Percentiles rank a stretch among this genome's conserved stretches.
Evolutionary conservation across 2,797 vertebrate species (phyloP).

Genomic region (Hirundo rustica): DNA sequence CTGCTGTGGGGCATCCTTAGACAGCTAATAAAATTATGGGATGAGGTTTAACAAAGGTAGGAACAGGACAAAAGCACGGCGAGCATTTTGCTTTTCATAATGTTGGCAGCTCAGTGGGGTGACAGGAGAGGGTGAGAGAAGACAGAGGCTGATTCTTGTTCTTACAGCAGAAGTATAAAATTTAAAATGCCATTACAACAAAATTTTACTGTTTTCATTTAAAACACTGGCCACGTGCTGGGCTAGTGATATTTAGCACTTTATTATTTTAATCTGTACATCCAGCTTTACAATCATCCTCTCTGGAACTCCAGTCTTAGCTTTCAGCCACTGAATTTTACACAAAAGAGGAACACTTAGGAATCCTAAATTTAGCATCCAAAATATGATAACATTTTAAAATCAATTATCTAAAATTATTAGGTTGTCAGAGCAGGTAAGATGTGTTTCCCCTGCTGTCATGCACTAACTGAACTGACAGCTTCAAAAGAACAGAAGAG

Average conservation of each 20-base stretch:
- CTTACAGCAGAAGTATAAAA: not conserved
- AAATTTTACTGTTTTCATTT: slow-evolving; percentile 15
- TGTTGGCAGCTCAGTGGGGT: not conserved
- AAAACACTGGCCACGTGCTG: not conserved
- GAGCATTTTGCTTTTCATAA: not conserved
- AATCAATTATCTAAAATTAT: not conserved
- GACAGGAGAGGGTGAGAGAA: accelerated
- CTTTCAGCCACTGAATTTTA: not conserved
- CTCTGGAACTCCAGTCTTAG: not conserved
- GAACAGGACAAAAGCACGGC: not conserved
- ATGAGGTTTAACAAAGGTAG: not conserved
- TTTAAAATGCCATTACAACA: not conserved
- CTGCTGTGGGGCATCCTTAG: not conserved
- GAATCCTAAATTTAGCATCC: not conserved
- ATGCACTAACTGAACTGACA: not conserved
- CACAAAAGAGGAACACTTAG: not conserved
- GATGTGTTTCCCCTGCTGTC: not conserved
- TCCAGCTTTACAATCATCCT: not conserved
- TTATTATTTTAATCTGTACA: not conserved
- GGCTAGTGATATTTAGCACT: not conserved
- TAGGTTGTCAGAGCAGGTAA: not conserved
- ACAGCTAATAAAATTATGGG: not conserved
- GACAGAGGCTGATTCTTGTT: not conserved
- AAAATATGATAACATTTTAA: not conserved
- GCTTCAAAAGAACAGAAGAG: not conserved